Evolutionary conservation across 2,888 invertebrate genomes (phyloP).

Genomic region (Priocnemis perturbator): DNA sequence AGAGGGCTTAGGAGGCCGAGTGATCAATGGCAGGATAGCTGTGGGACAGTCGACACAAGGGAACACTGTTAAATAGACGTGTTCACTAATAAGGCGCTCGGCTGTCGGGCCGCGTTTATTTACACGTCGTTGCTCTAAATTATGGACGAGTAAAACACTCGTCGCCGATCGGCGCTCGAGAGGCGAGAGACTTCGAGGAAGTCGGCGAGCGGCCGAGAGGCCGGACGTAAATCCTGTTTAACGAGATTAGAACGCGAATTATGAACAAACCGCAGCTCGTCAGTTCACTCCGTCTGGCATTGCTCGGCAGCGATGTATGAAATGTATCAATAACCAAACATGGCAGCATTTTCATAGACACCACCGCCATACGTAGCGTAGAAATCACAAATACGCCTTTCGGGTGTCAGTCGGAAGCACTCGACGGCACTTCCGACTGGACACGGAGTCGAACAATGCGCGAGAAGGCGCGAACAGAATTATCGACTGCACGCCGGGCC

Average conservation of each 20-base stretch:
- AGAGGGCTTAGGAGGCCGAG: too few relatives aligned
- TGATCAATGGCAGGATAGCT: too few relatives aligned
- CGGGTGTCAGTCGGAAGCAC: too few relatives aligned
- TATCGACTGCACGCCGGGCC: too few relatives aligned
- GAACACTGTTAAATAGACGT: slow-evolving; percentile 9
- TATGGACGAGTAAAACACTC: slow-evolving; percentile 61
- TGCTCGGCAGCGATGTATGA: background rate
- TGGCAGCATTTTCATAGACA: too few relatives aligned
- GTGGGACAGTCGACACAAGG: too few relatives aligned
- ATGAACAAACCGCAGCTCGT: slow-evolving; percentile 17
- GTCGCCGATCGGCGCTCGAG: slow-evolving; percentile 56
- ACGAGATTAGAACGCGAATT: slow-evolving; percentile 42
- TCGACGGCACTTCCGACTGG: too few relatives aligned
- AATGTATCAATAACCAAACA: background rate
- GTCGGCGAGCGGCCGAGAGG: slow-evolving; percentile 13
- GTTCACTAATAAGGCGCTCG: slow-evolving; percentile 38
- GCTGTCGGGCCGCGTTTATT: slow-evolving; percentile 57
- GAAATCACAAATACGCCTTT: too few relatives aligned
- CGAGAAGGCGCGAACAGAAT: too few relatives aligned
- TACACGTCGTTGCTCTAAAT: slow-evolving; percentile 56
- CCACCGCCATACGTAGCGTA: too few relatives aligned
- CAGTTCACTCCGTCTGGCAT: background rate
- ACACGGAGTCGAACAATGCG: too few relatives aligned
- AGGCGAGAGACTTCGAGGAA: slow-evolving; percentile 47
- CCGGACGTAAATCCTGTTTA: slow-evolving; percentile 43